These are phyloP conservation scores for Piezodorus guildinii DNA, from an alignment of 1,140 invertebrate species.

Conservation along the genomic window DNA sequence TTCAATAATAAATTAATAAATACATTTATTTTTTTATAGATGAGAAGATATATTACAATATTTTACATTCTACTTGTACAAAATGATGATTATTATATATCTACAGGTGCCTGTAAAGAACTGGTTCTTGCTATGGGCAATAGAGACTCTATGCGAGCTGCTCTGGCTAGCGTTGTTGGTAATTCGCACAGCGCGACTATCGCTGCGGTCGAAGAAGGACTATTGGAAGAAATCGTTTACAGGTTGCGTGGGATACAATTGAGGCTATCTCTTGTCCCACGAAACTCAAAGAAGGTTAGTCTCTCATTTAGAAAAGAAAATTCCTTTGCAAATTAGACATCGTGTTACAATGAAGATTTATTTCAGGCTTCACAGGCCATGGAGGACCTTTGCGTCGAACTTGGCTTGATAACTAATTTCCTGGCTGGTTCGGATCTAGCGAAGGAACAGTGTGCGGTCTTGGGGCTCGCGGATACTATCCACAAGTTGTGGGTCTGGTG, in stretches of 20 bases:
- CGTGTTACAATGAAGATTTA: too few relatives aligned
- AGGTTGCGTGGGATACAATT: constrained; percentile 7
- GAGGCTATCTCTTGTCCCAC: background rate
- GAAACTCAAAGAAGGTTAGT: constrained; percentile 5
- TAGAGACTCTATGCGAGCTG: constrained; percentile 34
- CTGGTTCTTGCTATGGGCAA: constrained; percentile 27
- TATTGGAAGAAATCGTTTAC: constrained; percentile 10
- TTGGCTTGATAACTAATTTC: constrained; percentile 42
- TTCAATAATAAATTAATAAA: too few relatives aligned
- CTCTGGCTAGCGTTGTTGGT: constrained; percentile 37
- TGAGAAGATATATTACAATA: too few relatives aligned
- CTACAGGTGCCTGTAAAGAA: background rate
- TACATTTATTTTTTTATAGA: too few relatives aligned
- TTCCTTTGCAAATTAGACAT: too few relatives aligned
- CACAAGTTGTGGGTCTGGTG: constrained; percentile 46
- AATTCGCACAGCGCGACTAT: constrained; percentile 4
- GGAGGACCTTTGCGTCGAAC: constrained; percentile 32
- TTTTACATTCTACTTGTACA: too few relatives aligned
- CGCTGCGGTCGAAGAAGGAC: constrained; percentile 8
- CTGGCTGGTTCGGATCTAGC: constrained; percentile 33
- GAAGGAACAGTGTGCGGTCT: constrained; percentile 34
- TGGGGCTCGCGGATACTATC: constrained; percentile 39
- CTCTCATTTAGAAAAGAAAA: background rate
- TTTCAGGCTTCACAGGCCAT: background rate
- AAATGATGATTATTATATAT: background rate